These are phyloP conservation scores for Brienomyrus brachyistius DNA, from an alignment of 2,113 vertebrate species.

Conservation along the genomic window DNA sequence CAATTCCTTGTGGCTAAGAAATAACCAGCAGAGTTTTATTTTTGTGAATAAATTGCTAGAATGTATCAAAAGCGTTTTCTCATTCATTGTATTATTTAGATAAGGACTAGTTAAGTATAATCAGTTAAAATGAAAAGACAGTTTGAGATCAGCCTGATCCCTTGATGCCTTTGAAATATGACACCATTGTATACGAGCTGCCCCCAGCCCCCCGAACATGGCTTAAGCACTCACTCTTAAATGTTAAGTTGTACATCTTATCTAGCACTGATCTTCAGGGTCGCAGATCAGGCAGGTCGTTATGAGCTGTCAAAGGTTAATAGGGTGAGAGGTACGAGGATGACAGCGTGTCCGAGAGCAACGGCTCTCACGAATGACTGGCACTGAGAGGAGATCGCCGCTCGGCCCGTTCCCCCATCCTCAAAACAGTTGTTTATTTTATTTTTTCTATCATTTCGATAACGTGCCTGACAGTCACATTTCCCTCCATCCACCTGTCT, in stretches of 20 bases:
- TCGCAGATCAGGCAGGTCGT: conserved; percentile 50
- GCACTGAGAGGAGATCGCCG: neutral
- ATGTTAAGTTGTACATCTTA: conserved; percentile 49
- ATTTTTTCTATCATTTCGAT: neutral
- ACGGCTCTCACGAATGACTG: neutral
- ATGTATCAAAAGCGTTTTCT: neutral
- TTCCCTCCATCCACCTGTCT: neutral
- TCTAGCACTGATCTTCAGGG: conserved; percentile 50
- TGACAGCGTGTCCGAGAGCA: neutral
- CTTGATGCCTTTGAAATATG: conserved; percentile 11
- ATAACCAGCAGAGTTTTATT: neutral
- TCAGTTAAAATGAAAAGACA: conserved; percentile 20
- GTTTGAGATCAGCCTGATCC: neutral
- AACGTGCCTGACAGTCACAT: neutral
- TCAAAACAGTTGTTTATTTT: neutral
- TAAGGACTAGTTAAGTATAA: conserved; percentile 12
- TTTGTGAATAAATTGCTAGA: neutral
- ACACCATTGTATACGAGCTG: conserved; percentile 17
- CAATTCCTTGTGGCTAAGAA: neutral
- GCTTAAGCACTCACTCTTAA: conserved; percentile 26
- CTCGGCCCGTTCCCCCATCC: neutral
- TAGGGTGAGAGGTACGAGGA: neutral
- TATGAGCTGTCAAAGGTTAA: conserved; percentile 52
- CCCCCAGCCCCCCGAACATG: conserved; percentile 16
- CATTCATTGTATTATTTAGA: conserved; percentile 3